These are phyloP conservation scores for Mareca strepera DNA, from an alignment of 2,797 vertebrate genomes.

Conservation along the genomic window DNA sequence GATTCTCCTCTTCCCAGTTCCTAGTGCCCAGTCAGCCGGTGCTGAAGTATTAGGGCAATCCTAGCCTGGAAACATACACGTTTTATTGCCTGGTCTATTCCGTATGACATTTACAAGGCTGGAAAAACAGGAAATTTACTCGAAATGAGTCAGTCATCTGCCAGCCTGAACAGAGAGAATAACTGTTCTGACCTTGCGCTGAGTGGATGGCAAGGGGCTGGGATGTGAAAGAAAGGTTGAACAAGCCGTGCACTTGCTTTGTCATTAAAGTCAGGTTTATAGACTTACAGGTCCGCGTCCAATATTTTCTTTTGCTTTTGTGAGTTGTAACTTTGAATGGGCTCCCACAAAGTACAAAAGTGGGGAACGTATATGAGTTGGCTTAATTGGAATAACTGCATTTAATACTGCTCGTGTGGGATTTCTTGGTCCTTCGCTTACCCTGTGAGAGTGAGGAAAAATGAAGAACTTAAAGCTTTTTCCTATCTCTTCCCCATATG, in stretches of 20 bases:
- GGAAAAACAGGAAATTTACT: constrained; percentile 44
- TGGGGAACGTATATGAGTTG: not conserved
- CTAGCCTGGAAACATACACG: not conserved
- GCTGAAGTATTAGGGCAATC: not conserved
- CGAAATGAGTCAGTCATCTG: constrained; percentile 2
- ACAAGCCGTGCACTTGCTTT: not conserved
- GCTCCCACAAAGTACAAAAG: not conserved
- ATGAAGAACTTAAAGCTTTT: not conserved
- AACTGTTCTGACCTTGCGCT: constrained; percentile 5
- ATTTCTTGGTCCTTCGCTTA: not conserved
- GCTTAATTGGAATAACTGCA: not conserved
- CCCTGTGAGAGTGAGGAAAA: not conserved
- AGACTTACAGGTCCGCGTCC: not conserved
- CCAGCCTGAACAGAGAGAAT: not conserved
- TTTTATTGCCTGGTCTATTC: constrained; percentile 32
- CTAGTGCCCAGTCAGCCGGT: not conserved
- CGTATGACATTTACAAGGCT: constrained; percentile 33
- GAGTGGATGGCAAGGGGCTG: not conserved
- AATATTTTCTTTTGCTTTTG: not conserved
- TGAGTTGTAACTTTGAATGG: not conserved
- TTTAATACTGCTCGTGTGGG: not conserved
- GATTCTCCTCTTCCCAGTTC: not conserved
- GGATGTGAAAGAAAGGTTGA: not conserved
- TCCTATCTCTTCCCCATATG: not conserved
- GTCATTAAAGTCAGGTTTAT: not conserved